Evolutionary conservation across 2,797 vertebrate genomes (phyloP).

Genomic region (Schizopygopsis malacanthus): DNA sequence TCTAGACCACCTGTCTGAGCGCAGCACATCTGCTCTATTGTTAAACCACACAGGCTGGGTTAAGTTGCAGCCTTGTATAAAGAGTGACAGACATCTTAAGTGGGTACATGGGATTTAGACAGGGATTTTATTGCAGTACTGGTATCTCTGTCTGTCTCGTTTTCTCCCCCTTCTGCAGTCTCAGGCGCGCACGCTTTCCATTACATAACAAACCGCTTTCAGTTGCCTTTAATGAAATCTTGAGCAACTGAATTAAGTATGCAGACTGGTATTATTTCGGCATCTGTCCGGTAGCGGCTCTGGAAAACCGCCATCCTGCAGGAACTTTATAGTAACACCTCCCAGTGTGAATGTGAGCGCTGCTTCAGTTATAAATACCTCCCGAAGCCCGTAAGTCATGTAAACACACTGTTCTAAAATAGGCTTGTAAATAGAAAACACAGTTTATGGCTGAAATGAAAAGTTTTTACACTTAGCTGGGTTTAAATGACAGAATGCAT

Average conservation of each 20-base stretch:
- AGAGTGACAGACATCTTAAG: slow-evolving; percentile 55
- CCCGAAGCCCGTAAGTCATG: not conserved
- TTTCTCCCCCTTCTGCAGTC: slow-evolving; percentile 34
- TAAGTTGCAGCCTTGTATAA: slow-evolving; percentile 49
- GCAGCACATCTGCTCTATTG: slow-evolving; percentile 50
- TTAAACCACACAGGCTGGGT: slow-evolving; percentile 52
- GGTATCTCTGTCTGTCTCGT: slow-evolving; percentile 27
- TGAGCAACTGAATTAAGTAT: slow-evolving; percentile 28
- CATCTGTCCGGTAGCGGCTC: not conserved
- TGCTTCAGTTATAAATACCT: not conserved
- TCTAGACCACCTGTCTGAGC: slow-evolving; percentile 56
- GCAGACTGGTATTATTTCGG: slow-evolving; percentile 9
- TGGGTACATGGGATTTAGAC: slow-evolving; percentile 40
- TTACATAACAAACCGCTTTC: slow-evolving; percentile 58
- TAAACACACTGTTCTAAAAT: slow-evolving; percentile 9
- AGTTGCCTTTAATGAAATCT: slow-evolving; percentile 67
- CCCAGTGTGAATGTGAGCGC: not conserved
- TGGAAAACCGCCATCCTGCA: not conserved
- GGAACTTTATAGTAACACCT: slow-evolving; percentile 8
- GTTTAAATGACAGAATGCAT: slow-evolving; percentile 22
- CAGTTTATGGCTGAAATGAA: slow-evolving; percentile 3
- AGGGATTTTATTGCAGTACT: slow-evolving; percentile 41
- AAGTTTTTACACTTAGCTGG: slow-evolving; percentile 6
- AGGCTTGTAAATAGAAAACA: slow-evolving; percentile 14
- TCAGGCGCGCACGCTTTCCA: slow-evolving; percentile 2